Percentiles rank a stretch among this genome's conserved stretches.
Evolutionary conservation across 2,797 vertebrate genomes (phyloP).

Genomic region (Melanotaenia maccullochi): DNA sequence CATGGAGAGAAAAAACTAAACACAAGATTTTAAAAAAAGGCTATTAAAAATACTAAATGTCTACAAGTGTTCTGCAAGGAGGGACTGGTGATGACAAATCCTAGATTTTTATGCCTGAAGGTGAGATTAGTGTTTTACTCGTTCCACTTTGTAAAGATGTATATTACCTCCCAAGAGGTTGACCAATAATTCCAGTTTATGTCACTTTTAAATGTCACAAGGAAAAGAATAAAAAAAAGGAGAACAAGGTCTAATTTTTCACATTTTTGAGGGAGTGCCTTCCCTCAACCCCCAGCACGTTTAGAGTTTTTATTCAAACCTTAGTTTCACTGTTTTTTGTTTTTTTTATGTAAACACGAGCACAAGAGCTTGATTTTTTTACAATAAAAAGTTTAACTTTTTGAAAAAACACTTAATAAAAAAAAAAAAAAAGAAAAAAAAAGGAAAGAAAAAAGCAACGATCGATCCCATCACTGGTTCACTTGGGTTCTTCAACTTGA

Average conservation of each 20-base stretch:
- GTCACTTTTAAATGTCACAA: conserved; percentile 87
- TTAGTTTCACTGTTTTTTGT: conserved; percentile 79
- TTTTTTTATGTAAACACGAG: conserved; percentile 90
- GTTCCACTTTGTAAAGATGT: conserved; percentile 86
- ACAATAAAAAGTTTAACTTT: conserved; percentile 89
- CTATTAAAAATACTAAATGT: conserved; percentile 77
- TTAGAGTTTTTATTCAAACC: conserved; percentile 86
- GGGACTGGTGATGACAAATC: conserved; percentile 69
- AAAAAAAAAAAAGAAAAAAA: conserved; percentile 65
- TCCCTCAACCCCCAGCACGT: conserved; percentile 82
- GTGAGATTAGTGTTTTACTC: conserved; percentile 84
- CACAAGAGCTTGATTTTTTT: conserved; percentile 95
- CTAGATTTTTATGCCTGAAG: conserved; percentile 80
- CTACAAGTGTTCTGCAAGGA: conserved; percentile 81
- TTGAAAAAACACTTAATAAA: conserved; percentile 72
- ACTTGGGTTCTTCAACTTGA: conserved; percentile 82
- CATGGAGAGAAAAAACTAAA: conserved; percentile 83
- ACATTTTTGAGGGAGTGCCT: conserved; percentile 75
- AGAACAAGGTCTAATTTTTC: conserved; percentile 83
- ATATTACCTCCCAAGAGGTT: conserved; percentile 85
- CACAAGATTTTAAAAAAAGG: conserved; percentile 64
- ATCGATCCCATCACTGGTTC: conserved; percentile 78
- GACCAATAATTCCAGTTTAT: conserved; percentile 86
- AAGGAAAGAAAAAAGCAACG: conserved; percentile 63
- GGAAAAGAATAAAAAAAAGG: conserved; percentile 64